A percentile compares a stretch with the other conserved stretches of the same genome.
These are phyloP conservation scores for Drosophila anomelani DNA, from an alignment of 2,888 invertebrate genomes.

Conservation along the genomic window DNA sequence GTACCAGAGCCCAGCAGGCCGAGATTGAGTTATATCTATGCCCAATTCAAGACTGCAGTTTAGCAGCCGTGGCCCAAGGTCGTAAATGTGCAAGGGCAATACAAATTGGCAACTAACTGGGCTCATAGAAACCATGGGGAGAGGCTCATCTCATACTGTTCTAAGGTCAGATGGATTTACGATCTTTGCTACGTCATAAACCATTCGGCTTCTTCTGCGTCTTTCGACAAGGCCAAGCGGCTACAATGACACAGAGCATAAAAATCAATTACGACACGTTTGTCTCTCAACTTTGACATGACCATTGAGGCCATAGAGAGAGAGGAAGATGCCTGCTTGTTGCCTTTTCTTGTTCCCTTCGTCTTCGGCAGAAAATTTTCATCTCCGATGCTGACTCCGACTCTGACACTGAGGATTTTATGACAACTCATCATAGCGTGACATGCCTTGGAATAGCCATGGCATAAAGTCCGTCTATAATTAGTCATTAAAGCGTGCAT, in stretches of 20 bases:
- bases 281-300: conserved; percentile 76
- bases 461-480: conserved; percentile 72
- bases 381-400: conserved; percentile 16
- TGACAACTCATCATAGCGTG: conserved; percentile 82
- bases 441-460: conserved; percentile 48
- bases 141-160: conserved; percentile 32
- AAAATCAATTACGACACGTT: conserved; percentile 81
- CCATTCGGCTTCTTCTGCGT: conserved; percentile 32
- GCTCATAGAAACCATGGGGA: conserved; percentile 12
- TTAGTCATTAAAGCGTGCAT: conserved; percentile 82
- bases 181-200: conserved; percentile 58
- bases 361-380: conserved; percentile 14
- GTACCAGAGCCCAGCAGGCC: conserved; percentile 49
- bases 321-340: conserved; percentile 1
- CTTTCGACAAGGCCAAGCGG: conserved; percentile 42
- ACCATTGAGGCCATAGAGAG: conserved; percentile 38
- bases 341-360: not conserved
- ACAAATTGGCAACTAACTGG: conserved; percentile 67
- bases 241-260: conserved; percentile 73
- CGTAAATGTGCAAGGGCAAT: conserved; percentile 57
- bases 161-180: conserved; percentile 60
- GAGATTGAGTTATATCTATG: conserved; percentile 13
- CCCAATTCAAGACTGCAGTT: conserved; percentile 52
- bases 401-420: conserved; percentile 73
- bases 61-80: conserved; percentile 56